A percentile compares a stretch with the other conserved stretches of the same genome.
phyloP scores from a whole-genome alignment of 2,797 vertebrate species.

The Myripristis jacobus region DNA sequence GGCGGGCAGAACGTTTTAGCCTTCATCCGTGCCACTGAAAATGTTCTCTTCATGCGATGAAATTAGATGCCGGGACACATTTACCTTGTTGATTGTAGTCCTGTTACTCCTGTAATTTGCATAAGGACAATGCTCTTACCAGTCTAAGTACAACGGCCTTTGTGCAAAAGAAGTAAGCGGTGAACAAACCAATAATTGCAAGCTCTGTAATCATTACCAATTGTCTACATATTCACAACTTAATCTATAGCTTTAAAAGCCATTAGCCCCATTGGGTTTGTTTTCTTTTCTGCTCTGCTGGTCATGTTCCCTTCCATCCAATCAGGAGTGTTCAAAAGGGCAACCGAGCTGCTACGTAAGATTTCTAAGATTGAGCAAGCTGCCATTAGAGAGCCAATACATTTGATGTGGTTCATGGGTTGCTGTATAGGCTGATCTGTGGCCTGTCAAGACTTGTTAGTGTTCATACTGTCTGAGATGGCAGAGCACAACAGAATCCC shows the following conservation, averaged over 20 bases:
- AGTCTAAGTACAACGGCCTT: constrained; percentile 26
- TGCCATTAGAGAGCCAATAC: constrained; percentile 44
- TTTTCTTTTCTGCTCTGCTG: constrained; percentile 10
- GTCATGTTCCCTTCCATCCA: not conserved
- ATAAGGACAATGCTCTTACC: constrained; percentile 4
- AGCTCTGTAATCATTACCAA: constrained; percentile 10
- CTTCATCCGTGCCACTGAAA: constrained; percentile 21
- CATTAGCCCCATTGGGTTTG: not conserved
- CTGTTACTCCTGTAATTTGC: constrained; percentile 13
- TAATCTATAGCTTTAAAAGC: constrained; percentile 26
- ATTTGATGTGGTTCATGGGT: constrained; percentile 49
- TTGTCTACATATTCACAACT: constrained; percentile 9
- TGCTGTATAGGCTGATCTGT: constrained; percentile 36
- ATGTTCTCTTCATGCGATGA: not conserved
- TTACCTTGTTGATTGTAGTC: not conserved
- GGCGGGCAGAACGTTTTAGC: not conserved
- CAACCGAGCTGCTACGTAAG: not conserved
- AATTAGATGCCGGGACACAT: not conserved
- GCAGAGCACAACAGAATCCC: constrained; percentile 5
- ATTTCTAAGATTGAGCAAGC: constrained; percentile 30
- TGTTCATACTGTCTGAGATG: constrained; percentile 28
- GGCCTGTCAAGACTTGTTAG: constrained; percentile 42
- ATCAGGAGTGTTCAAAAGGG: constrained; percentile 39
- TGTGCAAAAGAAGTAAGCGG: constrained; percentile 25
- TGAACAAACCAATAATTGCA: constrained; percentile 24